Conservation (phyloP, 2,113 vertebrate genomes). For the Plestiodon gilberti region DNA sequence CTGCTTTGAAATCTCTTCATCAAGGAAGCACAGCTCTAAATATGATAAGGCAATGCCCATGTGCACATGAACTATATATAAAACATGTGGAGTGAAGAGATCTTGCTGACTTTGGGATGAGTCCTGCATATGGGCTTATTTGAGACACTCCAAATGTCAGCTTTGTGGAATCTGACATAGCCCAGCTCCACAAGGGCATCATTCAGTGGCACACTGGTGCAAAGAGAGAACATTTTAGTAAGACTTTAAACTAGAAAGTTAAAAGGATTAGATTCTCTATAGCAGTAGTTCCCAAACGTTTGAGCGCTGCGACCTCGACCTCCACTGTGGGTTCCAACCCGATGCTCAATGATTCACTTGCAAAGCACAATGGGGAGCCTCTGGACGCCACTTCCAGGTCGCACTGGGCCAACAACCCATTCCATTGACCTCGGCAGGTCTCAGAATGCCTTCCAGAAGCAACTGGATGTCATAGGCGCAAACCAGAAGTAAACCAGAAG, state of each 20-base stretch:
- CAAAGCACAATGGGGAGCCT: too few relatives aligned
- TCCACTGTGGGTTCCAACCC: too few relatives aligned
- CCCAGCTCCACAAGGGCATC: rapidly evolving
- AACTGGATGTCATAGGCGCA: too few relatives aligned
- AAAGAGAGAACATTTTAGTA: not conserved
- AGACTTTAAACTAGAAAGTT: not conserved
- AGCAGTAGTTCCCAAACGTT: too few relatives aligned
- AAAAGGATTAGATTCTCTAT: not conserved
- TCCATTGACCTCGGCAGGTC: too few relatives aligned
- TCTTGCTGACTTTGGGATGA: not conserved
- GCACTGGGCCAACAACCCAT: too few relatives aligned
- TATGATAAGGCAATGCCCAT: not conserved
- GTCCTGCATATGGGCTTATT: not conserved
- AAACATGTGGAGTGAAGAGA: not conserved
- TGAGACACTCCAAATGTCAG: not conserved
- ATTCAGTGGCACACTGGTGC: not conserved
- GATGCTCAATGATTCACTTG: too few relatives aligned
- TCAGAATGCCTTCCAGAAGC: too few relatives aligned
- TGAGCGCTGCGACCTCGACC: too few relatives aligned
- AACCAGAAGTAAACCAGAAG: too few relatives aligned
- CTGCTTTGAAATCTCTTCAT: slow-evolving; percentile 20
- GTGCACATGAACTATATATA: not conserved
- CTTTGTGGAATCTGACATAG: not conserved
- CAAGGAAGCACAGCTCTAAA: not conserved
- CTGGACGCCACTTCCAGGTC: too few relatives aligned